Evolutionary conservation across 1,140 invertebrate genomes (phyloP), one percentile per base, ranked within the genome.

Genomic region (Bombus balteatus): DNA sequence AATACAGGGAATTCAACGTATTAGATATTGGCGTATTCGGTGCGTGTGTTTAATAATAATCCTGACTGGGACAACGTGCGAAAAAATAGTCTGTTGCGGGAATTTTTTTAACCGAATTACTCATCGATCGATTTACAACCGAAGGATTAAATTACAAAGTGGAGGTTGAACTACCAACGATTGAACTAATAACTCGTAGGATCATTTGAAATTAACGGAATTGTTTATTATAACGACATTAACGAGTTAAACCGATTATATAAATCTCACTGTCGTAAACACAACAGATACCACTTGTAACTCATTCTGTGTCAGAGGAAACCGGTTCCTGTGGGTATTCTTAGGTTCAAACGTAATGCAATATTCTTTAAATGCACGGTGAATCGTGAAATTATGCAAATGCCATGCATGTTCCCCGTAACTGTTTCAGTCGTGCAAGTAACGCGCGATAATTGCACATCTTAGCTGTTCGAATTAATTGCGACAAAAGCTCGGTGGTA

Each of bases 41-140:
- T 12, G 10, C 25, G 3, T 32, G 62, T 32, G 43, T 3, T n/a
- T 83, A 83, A 77, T 83, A 77, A 83, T 77, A 83, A 77, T 70
- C 4, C 0, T 25, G 62, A 3, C 28, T 22, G 28, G 32, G 18
- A 25, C 32, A 47, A 74, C 1, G 6, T 25, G 73, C 2, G 10
- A 34, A 34, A 34, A 32, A 34, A 9, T 15, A 39, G 37, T n/a
- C 18, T 2, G 39, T 41, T 3, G 15, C 9, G 15, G 43, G 28
- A 28, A 18, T n/a, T 39, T 70, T 80, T 37, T 18, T 37, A 13
- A 39, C 28, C 15, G 28, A 34, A 47, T 47, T 12, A 6, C 15
- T n/a, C 10, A 18, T 47, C 41, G 72, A 74, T 73, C 72, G 41
- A 34, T 32, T 37, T n/a, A 10, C 71, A 37, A 43, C n/a, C 28